Conservation (phyloP, 2,888 invertebrate species). For the Pammene fasciana region DNA sequence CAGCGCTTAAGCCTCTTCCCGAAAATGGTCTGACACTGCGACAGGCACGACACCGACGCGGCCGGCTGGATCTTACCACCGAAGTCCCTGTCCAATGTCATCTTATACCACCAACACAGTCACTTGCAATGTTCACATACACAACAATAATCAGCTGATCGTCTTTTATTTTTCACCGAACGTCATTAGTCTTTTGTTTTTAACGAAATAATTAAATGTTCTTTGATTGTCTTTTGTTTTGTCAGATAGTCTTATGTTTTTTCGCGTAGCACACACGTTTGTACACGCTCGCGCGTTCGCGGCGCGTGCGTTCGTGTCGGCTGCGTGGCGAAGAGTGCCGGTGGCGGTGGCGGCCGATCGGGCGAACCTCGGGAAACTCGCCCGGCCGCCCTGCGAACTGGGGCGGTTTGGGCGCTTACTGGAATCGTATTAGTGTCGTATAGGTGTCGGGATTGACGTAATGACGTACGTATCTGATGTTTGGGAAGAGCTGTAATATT, state of each 20-base stretch:
- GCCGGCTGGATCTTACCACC: constrained; percentile 79
- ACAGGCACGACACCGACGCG: constrained; percentile 78
- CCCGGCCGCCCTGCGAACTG: constrained; percentile 62
- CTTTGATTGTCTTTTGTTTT: not conserved
- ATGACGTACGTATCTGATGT: constrained; percentile 21
- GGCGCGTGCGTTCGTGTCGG: constrained; percentile 63
- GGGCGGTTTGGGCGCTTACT: constrained; percentile 57
- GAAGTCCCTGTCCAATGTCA: constrained; percentile 79
- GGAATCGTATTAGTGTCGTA: constrained; percentile 56
- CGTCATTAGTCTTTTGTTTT: constrained; percentile 7
- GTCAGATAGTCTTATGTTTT: constrained; percentile 22
- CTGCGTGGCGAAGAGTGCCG: constrained; percentile 52
- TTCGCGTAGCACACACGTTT: constrained; percentile 23
- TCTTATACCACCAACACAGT: constrained; percentile 64
- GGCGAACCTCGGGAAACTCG: constrained; percentile 60
- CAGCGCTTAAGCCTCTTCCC: constrained; percentile 87
- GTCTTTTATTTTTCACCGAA: constrained; percentile 5
- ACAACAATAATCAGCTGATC: constrained; percentile 10
- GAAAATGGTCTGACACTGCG: constrained; percentile 86
- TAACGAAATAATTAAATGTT: not conserved
- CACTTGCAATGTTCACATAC: constrained; percentile 38
- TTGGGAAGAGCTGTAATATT: constrained; percentile 13
- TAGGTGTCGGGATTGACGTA: constrained; percentile 41
- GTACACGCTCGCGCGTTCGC: constrained; percentile 15
- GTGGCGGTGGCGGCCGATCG: constrained; percentile 62